Conservation (phyloP, 2,888 invertebrate genomes). For the Hypena proboscidalis region DNA sequence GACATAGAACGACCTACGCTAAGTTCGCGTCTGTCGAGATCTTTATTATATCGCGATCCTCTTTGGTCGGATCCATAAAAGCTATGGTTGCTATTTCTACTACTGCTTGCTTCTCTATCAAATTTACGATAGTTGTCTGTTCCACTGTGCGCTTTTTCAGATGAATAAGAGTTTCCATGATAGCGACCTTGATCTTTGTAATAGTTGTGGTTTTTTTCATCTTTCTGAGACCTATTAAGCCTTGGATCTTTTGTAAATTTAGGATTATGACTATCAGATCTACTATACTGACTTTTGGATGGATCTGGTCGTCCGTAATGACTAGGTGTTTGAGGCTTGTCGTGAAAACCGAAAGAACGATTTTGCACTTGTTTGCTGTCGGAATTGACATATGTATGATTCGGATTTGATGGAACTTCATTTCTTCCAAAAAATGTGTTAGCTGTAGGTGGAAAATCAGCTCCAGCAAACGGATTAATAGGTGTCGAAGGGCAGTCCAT, state of each 20-base stretch:
- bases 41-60: constrained; percentile 27
- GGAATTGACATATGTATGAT: constrained; percentile 40
- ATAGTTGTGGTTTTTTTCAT: constrained; percentile 54
- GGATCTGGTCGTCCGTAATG: constrained; percentile 43
- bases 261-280: constrained; percentile 35
- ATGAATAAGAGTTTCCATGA: constrained; percentile 41
- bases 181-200: constrained; percentile 51
- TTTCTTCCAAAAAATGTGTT: constrained; percentile 48
- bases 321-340: constrained; percentile 21
- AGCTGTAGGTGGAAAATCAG: constrained; percentile 43
- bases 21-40: constrained; percentile 21
- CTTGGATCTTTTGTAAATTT: constrained; percentile 63
- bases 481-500: constrained; percentile 48
- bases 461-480: constrained; percentile 45
- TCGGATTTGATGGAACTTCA: constrained; percentile 37
- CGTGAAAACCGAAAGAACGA: constrained; percentile 17
- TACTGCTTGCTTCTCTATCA: constrained; percentile 50
- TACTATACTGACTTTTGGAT: constrained; percentile 40
- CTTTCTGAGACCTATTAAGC: constrained; percentile 53
- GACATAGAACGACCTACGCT: constrained; percentile 14
- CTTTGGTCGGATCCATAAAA: constrained; percentile 26
- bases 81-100: constrained; percentile 48
- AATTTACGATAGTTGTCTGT: constrained; percentile 45
- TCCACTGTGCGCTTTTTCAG: constrained; percentile 41
- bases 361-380: constrained; percentile 30